These are phyloP conservation scores for Hydrophis major DNA, from an alignment of 2,797 vertebrate genomes.

Conservation along the genomic window DNA sequence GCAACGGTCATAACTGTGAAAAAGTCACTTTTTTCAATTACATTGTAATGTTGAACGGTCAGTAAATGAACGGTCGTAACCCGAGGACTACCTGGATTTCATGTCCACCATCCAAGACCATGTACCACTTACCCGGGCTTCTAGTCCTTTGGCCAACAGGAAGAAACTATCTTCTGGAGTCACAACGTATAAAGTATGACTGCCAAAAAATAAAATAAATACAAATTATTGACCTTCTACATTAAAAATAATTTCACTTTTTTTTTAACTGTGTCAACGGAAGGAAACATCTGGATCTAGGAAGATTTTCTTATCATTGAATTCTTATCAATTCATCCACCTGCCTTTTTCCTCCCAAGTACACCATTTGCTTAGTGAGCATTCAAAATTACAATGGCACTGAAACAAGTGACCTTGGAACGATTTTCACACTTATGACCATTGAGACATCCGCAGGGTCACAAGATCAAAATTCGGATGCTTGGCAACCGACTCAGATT, in stretches of 20 bases:
- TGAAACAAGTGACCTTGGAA: not conserved
- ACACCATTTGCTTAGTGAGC: not conserved
- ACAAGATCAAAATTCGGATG: not conserved
- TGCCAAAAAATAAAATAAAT: constrained; percentile 25
- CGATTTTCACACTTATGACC: not conserved
- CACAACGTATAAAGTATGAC: constrained; percentile 45
- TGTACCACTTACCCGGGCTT: constrained; percentile 55
- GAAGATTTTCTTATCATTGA: no score
- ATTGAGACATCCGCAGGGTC: no score
- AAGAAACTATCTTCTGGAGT: constrained; percentile 69
- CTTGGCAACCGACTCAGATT: no score
- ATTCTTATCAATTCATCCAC: not conserved
- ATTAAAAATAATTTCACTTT: not conserved
- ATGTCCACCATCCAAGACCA: accelerated
- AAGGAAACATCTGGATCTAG: no score
- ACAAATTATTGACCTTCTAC: no score
- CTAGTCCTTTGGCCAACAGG: constrained; percentile 48
- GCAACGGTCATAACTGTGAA: not conserved
- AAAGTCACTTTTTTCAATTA: not conserved
- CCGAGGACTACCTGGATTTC: not conserved
- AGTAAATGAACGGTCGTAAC: not conserved
- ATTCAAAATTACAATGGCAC: not conserved
- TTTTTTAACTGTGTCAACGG: no score
- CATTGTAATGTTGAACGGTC: not conserved
- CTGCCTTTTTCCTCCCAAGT: not conserved